These are phyloP conservation scores for Coremacera marginata DNA, from an alignment of 2,888 invertebrate genomes.

Conservation along the genomic window DNA sequence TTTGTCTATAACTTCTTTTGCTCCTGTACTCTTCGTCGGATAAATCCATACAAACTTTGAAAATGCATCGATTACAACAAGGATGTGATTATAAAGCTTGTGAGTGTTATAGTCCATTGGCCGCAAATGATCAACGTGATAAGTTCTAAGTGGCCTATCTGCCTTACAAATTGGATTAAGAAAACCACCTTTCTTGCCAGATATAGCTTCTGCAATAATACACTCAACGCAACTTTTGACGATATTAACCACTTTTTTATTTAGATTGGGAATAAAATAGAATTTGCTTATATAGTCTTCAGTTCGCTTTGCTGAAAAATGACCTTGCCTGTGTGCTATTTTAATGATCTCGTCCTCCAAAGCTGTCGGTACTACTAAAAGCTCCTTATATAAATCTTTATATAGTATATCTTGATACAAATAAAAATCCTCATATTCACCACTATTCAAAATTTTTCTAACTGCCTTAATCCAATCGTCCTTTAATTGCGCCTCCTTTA, in stretches of 20 bases:
- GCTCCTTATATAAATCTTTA: not conserved
- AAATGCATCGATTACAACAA: too few species aligned
- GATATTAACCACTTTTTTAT: slow-evolving; percentile 36
- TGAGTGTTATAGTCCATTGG: slow-evolving; percentile 32
- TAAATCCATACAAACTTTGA: too few species aligned
- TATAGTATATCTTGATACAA: not conserved
- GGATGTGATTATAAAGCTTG: too few species aligned
- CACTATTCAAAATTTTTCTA: too few species aligned
- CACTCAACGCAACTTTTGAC: slow-evolving; percentile 44
- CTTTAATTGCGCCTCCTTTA: too few species aligned
- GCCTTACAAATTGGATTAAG: slow-evolving; percentile 41
- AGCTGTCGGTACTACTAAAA: not conserved
- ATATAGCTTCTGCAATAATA: slow-evolving; percentile 41
- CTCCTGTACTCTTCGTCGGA: too few species aligned
- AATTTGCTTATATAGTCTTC: slow-evolving; percentile 39
- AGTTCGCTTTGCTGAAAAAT: not conserved
- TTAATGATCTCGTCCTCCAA: not conserved
- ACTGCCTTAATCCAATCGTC: too few species aligned
- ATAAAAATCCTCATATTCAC: too few species aligned
- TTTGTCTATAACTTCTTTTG: too few species aligned
- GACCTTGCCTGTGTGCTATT: slow-evolving; percentile 33
- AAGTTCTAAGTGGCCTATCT: slow-evolving; percentile 37
- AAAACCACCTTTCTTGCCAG: slow-evolving; percentile 11
- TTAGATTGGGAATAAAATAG: slow-evolving; percentile 42
- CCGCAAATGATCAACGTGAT: slow-evolving; percentile 57